phyloP scores from a whole-genome alignment of 1,140 invertebrate species.

The Ceratina japonica region DNA sequence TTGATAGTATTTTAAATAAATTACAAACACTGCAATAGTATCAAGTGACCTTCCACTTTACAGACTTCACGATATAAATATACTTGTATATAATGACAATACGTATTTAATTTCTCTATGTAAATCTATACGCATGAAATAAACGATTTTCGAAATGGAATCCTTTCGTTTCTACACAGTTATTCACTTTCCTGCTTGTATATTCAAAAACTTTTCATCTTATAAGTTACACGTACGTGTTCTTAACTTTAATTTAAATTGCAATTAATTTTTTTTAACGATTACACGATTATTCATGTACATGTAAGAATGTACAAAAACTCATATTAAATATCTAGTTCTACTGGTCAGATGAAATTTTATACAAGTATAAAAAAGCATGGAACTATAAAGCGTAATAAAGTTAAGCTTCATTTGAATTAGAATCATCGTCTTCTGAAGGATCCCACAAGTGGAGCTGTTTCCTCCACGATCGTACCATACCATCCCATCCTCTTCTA shows the following conservation, averaged over 20 bases:
- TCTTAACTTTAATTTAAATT: too few species aligned
- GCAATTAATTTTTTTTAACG: neutral
- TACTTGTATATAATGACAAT: conserved; percentile 27
- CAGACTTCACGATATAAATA: neutral
- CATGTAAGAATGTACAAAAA: conserved; percentile 25
- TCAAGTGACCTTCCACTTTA: conserved; percentile 28
- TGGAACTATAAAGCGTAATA: neutral
- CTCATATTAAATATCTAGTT: conserved; percentile 16
- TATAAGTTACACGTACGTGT: too few species aligned
- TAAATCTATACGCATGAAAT: neutral
- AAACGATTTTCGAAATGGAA: conserved; percentile 19
- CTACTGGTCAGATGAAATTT: neutral
- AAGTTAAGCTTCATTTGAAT: conserved; percentile 38
- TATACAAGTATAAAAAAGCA: conserved; percentile 34
- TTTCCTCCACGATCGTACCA: conserved; percentile 92
- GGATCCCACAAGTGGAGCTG: conserved; percentile 92
- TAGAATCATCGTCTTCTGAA: conserved; percentile 67
- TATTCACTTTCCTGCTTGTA: neutral
- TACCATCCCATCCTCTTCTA: conserved; percentile 92
- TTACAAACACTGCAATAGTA: conserved; percentile 39
- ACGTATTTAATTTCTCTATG: conserved; percentile 16
- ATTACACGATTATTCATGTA: conserved; percentile 13
- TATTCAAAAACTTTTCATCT: too few species aligned
- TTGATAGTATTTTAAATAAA: conserved; percentile 69
- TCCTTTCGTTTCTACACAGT: neutral